Percentiles rank a stretch among this genome's conserved stretches.
phyloP scores from a whole-genome alignment of 2,888 invertebrate species.

The Ecdyonurus torrentis region DNA sequence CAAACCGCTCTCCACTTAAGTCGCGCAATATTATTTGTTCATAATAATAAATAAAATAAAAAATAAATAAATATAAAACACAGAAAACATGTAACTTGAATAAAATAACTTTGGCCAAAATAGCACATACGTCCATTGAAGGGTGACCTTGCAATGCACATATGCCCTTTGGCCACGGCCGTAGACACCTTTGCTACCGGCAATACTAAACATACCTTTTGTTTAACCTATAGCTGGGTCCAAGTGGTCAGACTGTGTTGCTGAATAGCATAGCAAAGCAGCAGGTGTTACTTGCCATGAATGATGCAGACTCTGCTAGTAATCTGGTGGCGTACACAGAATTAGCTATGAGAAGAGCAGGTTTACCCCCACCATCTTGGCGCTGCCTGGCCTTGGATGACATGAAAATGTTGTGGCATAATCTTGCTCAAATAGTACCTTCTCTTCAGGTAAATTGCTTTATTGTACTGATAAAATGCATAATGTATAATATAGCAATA shows the following conservation, averaged over 20 bases:
- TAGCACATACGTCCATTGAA: too few relatives aligned
- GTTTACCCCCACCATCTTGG: conserved; percentile 38
- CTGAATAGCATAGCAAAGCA: not conserved
- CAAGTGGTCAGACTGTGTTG: not conserved
- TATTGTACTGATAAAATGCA: too few relatives aligned
- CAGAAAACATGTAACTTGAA: too few relatives aligned
- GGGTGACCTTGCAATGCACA: too few relatives aligned
- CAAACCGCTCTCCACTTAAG: too few relatives aligned
- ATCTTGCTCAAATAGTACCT: conserved; percentile 23
- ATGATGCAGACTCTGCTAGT: not conserved
- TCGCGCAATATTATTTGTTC: too few relatives aligned
- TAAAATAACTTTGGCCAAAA: too few relatives aligned
- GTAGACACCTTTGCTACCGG: too few relatives aligned
- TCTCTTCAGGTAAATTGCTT: conserved; percentile 17
- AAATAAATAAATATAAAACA: too few relatives aligned
- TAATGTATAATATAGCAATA: too few relatives aligned
- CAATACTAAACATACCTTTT: conserved; percentile 7
- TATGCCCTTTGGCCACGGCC: too few relatives aligned
- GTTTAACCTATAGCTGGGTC: not conserved
- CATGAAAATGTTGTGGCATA: conserved; percentile 24
- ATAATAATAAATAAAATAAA: too few relatives aligned
- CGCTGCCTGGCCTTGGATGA: conserved; percentile 34
- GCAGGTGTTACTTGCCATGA: conserved; percentile 3
- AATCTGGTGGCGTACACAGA: conserved; percentile 32
- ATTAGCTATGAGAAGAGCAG: conserved; percentile 34